These are phyloP conservation scores for Anomalospiza imberbis DNA, from an alignment of 2,797 vertebrate genomes.

Conservation along the genomic window DNA sequence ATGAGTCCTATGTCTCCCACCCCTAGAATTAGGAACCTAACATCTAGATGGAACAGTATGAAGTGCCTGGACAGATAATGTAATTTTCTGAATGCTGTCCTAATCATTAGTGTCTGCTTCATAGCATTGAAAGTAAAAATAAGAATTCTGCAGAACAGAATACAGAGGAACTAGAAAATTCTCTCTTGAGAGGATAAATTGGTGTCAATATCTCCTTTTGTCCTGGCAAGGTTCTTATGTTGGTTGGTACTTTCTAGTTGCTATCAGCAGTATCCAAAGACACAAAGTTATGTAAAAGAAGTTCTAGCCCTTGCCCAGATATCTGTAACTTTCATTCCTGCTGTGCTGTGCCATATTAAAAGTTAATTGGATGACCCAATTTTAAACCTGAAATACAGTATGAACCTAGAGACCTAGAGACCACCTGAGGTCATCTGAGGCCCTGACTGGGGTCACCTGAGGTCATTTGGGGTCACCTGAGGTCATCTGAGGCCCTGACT, in stretches of 20 bases:
- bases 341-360: neutral
- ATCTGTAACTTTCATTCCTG: neutral
- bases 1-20: neutral
- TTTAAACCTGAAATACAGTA: neutral
- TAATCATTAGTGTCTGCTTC: neutral
- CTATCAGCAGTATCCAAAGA: slow-evolving; percentile 9
- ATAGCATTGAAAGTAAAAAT: neutral
- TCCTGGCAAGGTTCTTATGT: neutral
- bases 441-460: too few species aligned
- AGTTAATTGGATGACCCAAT: slow-evolving; percentile 22
- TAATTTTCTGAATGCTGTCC: neutral
- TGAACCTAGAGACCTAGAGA: neutral
- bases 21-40: neutral
- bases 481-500: too few species aligned
- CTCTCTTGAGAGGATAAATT: neutral
- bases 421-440: too few species aligned
- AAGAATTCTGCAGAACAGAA: neutral
- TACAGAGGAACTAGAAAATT: neutral
- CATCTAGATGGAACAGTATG: neutral
- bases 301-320: slow-evolving; percentile 13
- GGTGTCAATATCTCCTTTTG: neutral
- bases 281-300: neutral
- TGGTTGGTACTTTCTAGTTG: slow-evolving; percentile 20
- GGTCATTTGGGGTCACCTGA: too few species aligned
- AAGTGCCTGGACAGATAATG: neutral